These are phyloP conservation scores for Camptogramma bilineatum DNA, from an alignment of 2,888 invertebrate genomes.

Conservation along the genomic window DNA sequence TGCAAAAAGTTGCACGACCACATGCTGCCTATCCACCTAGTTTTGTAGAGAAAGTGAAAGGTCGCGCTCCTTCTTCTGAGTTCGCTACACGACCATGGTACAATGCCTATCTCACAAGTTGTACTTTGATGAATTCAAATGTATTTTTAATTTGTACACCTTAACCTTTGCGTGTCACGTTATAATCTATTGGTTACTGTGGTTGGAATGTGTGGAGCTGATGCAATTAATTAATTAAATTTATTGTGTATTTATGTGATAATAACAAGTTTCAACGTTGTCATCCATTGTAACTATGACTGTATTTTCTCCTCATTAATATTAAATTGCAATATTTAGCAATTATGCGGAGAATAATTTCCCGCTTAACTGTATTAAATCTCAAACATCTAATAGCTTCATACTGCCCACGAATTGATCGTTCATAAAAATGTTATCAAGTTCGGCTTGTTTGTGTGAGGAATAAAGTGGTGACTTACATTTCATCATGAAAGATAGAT, in stretches of 20 bases:
- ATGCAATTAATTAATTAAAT: slow-evolving; percentile 38
- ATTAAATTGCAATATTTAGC: slow-evolving; percentile 10
- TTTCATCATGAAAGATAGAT: too few species aligned
- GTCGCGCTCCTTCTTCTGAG: slow-evolving; percentile 59
- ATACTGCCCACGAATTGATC: background rate
- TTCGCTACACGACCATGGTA: slow-evolving; percentile 52
- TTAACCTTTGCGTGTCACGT: slow-evolving; percentile 55
- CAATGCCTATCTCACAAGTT: slow-evolving; percentile 37
- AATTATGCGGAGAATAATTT: slow-evolving; percentile 1
- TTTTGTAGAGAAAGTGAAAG: slow-evolving; percentile 75
- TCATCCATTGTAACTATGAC: slow-evolving; percentile 31
- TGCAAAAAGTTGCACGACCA: slow-evolving; percentile 54
- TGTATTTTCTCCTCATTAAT: slow-evolving; percentile 20
- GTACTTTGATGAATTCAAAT: slow-evolving; percentile 27
- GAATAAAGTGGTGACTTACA: background rate
- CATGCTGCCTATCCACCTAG: slow-evolving; percentile 48
- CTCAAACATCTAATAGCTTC: background rate
- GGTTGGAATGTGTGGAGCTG: slow-evolving; percentile 31
- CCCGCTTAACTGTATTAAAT: slow-evolving; percentile 4
- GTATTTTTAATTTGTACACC: slow-evolving; percentile 47
- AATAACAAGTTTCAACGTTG: slow-evolving; percentile 30
- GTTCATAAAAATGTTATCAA: background rate
- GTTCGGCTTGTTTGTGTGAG: background rate
- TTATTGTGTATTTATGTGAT: slow-evolving; percentile 30
- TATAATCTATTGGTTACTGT: slow-evolving; percentile 43